phyloP scores from a whole-genome alignment of 2,113 vertebrate genomes.

The Trematomus loennbergii region DNA sequence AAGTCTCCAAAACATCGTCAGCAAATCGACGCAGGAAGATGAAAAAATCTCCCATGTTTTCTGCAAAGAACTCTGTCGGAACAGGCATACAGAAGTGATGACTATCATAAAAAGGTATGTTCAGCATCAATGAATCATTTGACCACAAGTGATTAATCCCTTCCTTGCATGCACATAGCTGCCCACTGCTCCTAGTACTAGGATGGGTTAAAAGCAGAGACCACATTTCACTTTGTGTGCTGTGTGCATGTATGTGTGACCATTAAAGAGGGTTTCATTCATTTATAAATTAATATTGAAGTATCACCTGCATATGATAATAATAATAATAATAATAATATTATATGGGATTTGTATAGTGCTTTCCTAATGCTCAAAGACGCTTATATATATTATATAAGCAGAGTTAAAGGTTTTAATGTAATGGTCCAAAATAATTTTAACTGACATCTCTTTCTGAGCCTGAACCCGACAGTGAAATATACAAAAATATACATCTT shows the following conservation, averaged over 20 bases:
- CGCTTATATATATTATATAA: too few species aligned
- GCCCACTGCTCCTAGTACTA: too few species aligned
- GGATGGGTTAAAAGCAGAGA: too few species aligned
- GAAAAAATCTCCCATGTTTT: conserved; percentile 97
- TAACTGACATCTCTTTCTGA: background rate
- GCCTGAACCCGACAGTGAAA: background rate
- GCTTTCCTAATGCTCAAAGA: too few species aligned
- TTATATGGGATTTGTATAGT: too few species aligned
- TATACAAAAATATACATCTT: conserved; percentile 4
- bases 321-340: too few species aligned
- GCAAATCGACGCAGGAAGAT: conserved; percentile 96
- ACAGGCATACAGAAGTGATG: conserved; percentile 22
- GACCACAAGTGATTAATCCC: background rate
- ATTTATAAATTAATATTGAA: conserved; percentile 7
- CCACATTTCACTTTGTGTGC: too few species aligned
- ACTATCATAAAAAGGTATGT: conserved; percentile 7
- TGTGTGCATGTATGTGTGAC: too few species aligned
- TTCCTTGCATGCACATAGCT: background rate
- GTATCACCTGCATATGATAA: background rate
- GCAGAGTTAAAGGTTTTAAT: background rate
- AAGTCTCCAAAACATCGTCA: conserved; percentile 94
- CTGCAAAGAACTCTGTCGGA: conserved; percentile 94
- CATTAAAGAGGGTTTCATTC: background rate
- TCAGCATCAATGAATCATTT: conserved; percentile 4
- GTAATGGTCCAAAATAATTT: background rate